Conservation (phyloP, 2,888 invertebrate species). For the Mactromeris polynyma region DNA sequence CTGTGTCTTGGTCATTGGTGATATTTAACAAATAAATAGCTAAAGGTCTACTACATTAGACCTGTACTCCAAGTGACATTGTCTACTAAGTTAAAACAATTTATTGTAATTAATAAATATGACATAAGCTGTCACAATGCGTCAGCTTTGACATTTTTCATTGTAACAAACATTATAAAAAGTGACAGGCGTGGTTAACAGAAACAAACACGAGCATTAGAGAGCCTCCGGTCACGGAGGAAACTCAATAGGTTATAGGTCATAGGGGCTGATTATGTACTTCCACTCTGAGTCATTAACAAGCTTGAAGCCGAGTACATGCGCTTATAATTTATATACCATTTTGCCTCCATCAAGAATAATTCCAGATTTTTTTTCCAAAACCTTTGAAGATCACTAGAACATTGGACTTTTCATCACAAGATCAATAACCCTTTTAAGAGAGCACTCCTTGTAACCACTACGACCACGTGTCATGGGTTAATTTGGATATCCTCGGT, state of each 20-base stretch:
- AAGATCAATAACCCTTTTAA: too few species aligned
- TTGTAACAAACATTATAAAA: slow-evolving; percentile 46
- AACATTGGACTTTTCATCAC: too few species aligned
- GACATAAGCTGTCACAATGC: slow-evolving; percentile 37
- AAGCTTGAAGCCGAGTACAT: background rate
- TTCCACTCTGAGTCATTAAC: background rate
- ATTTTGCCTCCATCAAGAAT: too few species aligned
- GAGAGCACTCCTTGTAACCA: too few species aligned
- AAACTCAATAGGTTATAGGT: slow-evolving; percentile 28
- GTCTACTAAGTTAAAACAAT: slow-evolving; percentile 37
- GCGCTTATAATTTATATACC: background rate
- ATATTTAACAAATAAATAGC: slow-evolving; percentile 14
- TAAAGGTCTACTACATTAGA: slow-evolving; percentile 43
- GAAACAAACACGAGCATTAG: slow-evolving; percentile 19
- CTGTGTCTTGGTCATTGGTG: slow-evolving; percentile 9
- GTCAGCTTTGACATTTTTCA: slow-evolving; percentile 41
- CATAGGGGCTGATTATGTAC: slow-evolving; percentile 21
- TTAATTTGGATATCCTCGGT: too few species aligned
- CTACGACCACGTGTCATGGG: too few species aligned
- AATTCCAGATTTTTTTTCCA: too few species aligned
- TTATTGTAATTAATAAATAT: slow-evolving; percentile 56
- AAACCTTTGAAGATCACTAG: too few species aligned
- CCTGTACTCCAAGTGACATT: slow-evolving; percentile 9
- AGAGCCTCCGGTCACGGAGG: slow-evolving; percentile 29
- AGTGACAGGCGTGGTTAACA: slow-evolving; percentile 45